Conservation (phyloP, 2,888 invertebrate genomes). For the Drosophila formosana region DNA sequence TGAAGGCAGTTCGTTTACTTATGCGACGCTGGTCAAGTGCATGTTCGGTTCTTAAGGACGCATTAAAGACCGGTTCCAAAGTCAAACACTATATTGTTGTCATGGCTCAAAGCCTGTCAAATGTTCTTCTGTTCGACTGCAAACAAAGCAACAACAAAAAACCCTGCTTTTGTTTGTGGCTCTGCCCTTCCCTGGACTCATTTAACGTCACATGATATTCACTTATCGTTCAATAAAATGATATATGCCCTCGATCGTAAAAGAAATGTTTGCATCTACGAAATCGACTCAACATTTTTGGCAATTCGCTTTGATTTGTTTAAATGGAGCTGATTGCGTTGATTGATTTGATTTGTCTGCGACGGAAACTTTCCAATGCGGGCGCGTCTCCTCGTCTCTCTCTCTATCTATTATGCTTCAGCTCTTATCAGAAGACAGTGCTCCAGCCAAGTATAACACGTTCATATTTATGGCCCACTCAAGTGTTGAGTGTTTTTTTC, state of each 20-base stretch:
- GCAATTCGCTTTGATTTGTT: slow-evolving; percentile 72
- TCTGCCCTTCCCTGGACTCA: not conserved
- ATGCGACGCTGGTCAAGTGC: slow-evolving; percentile 68
- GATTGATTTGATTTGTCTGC: slow-evolving; percentile 66
- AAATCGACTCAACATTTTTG: slow-evolving; percentile 32
- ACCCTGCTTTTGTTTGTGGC: not conserved
- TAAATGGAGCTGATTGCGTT: slow-evolving; percentile 69
- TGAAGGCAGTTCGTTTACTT: slow-evolving; percentile 76
- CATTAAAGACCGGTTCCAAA: slow-evolving; percentile 63
- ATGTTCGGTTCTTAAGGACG: slow-evolving; percentile 70
- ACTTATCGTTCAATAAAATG: slow-evolving; percentile 40
- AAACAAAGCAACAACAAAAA: not conserved
- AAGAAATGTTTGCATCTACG: slow-evolving; percentile 31
- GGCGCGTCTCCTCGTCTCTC: slow-evolving; percentile 8
- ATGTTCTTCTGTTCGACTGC: slow-evolving; percentile 33
- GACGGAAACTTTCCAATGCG: slow-evolving; percentile 66
- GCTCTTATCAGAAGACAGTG: slow-evolving; percentile 43
- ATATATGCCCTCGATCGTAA: slow-evolving; percentile 22
- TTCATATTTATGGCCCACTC: slow-evolving; percentile 34
- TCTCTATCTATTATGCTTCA: slow-evolving; percentile 18
- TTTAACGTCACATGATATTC: slow-evolving; percentile 34
- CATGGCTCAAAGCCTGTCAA: slow-evolving; percentile 41
- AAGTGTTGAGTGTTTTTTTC: slow-evolving; percentile 37
- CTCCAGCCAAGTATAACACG: slow-evolving; percentile 8
- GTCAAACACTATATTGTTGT: slow-evolving; percentile 25